Conservation (phyloP, 2,888 invertebrate species). For the Andrena praecox region DNA sequence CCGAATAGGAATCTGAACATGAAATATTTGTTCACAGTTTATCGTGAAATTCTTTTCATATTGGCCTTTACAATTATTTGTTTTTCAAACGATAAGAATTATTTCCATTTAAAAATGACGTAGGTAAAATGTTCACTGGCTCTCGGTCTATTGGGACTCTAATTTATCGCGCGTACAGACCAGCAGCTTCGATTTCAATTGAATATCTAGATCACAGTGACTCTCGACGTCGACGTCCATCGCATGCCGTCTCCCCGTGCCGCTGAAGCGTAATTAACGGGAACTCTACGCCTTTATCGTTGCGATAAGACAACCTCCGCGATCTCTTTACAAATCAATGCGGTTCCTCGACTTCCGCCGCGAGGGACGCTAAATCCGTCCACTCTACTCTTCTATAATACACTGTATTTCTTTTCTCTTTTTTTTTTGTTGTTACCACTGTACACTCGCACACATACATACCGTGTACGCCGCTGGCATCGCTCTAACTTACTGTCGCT, state of each 20-base stretch:
- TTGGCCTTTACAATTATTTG: no score
- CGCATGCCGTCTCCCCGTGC: neutral
- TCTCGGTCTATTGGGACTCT: no score
- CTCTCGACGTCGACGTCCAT: neutral
- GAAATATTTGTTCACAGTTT: no score
- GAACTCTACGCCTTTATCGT: constrained; percentile 3
- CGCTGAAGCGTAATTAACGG: constrained; percentile 30
- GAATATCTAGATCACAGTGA: neutral
- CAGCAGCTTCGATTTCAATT: neutral
- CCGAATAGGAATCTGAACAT: no score
- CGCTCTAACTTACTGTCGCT: constrained; percentile 41
- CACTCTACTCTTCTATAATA: constrained; percentile 53
- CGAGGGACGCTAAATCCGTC: no score
- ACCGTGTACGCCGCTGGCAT: constrained; percentile 65
- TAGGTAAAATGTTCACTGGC: no score
- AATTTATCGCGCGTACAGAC: no score
- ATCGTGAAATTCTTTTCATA: no score
- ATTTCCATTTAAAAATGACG: no score
- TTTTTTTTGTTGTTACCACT: constrained; percentile 68
- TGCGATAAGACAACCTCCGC: neutral
- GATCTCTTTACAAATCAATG: constrained; percentile 19
- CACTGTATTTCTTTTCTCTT: constrained; percentile 65
- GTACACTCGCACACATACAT: constrained; percentile 71
- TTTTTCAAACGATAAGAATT: no score
- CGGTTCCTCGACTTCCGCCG: constrained; percentile 11